Percentiles rank a stretch among this genome's conserved stretches.
Conservation (phyloP, 37 sponge, comb jelly and placozoan genomes). For the Beroe ovata region DNA sequence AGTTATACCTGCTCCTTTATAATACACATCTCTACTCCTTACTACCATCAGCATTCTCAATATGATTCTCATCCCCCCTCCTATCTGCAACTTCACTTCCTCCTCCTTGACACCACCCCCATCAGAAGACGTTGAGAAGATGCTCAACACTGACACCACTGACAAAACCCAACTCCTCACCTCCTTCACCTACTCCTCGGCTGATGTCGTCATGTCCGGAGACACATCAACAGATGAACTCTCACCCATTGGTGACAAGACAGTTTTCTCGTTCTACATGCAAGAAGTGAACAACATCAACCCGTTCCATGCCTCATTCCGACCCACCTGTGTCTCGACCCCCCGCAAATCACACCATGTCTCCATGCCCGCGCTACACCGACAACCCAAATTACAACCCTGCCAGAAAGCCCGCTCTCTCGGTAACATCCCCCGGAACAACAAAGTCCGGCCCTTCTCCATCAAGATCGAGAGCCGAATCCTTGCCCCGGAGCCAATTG, state of each 20-base stretch:
- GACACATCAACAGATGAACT: background rate
- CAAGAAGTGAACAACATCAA: conserved; percentile 24
- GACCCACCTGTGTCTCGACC: conserved; percentile 10
- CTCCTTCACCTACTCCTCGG: background rate
- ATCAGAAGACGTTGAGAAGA: background rate
- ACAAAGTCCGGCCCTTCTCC: background rate
- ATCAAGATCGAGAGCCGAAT: background rate
- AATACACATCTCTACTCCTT: too few species aligned
- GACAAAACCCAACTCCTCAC: background rate
- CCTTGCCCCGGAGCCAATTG: background rate
- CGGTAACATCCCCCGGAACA: background rate
- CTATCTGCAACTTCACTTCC: too few species aligned
- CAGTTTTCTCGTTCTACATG: conserved; percentile 39
- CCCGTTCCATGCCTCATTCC: background rate
- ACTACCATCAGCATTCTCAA: too few species aligned
- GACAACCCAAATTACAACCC: background rate
- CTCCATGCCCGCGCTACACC: conserved; percentile 9
- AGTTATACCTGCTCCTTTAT: background rate
- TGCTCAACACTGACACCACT: background rate
- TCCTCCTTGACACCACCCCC: background rate
- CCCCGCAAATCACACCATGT: conserved; percentile 42
- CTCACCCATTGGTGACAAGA: background rate
- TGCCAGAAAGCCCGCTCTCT: background rate
- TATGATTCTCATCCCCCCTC: too few species aligned
- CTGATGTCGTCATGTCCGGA: background rate